Conservation (phyloP, 2,888 invertebrate genomes). For the Pristionchus entomophagus region DNA sequence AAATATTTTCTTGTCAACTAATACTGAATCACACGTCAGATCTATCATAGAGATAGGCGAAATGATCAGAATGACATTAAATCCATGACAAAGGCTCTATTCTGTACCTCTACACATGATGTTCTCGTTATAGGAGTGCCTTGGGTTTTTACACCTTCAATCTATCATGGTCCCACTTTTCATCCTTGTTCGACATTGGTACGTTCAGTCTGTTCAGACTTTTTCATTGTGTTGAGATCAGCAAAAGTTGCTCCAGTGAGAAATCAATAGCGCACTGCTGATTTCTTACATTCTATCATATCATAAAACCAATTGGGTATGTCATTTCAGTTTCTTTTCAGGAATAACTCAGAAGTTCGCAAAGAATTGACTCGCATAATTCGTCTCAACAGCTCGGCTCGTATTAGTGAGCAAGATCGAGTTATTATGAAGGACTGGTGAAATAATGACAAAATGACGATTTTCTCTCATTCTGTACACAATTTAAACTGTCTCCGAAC, state of each 20-base stretch:
- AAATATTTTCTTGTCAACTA: background rate
- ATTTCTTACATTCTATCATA: background rate
- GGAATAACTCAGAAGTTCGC: background rate
- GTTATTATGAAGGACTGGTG: constrained; percentile 25
- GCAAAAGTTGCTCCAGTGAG: no score
- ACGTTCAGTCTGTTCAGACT: no score
- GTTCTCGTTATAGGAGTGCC: background rate
- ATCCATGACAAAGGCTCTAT: no score
- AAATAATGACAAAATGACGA: no score
- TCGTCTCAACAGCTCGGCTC: background rate
- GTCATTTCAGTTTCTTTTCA: background rate
- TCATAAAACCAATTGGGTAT: no score
- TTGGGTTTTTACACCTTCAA: constrained; percentile 3
- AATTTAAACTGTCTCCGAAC: no score
- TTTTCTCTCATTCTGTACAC: no score
- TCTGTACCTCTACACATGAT: background rate
- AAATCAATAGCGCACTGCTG: no score
- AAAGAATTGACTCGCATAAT: background rate
- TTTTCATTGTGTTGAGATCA: no score
- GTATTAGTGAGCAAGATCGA: background rate
- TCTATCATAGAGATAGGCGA: background rate
- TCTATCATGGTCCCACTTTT: background rate
- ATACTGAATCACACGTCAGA: background rate
- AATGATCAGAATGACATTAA: no score
- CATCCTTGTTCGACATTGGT: background rate